Evolutionary conservation across 2,888 invertebrate genomes (phyloP).

Genomic region (Sisyra terminalis): DNA sequence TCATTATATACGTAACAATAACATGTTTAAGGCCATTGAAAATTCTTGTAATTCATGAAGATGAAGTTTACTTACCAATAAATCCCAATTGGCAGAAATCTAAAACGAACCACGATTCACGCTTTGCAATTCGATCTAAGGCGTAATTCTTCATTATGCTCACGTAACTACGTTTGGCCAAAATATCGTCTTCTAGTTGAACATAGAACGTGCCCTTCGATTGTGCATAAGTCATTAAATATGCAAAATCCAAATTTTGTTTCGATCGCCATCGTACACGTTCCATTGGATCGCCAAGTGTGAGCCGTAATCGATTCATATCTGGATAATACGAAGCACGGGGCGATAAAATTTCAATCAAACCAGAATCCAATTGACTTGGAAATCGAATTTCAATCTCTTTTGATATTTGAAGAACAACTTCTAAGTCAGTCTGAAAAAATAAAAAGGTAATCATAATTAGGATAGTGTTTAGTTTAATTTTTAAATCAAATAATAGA

Average conservation of each 20-base stretch:
- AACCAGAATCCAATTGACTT: slow-evolving; percentile 53
- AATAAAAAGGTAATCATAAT: no score
- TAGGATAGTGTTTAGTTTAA: no score
- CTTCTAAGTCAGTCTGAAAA: slow-evolving; percentile 50
- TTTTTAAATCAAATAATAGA: no score
- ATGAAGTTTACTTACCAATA: slow-evolving; percentile 68
- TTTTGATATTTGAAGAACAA: slow-evolving; percentile 54
- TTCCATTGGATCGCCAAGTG: slow-evolving; percentile 72
- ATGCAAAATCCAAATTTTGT: slow-evolving; percentile 87
- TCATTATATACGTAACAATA: no score
- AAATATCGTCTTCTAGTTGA: slow-evolving; percentile 87
- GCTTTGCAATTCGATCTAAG: slow-evolving; percentile 52
- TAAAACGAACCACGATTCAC: slow-evolving; percentile 75
- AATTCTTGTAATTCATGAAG: no score
- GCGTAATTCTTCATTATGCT: slow-evolving; percentile 74
- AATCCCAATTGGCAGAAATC: slow-evolving; percentile 92
- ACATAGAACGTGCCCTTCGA: slow-evolving; percentile 78
- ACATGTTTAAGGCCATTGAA: no score
- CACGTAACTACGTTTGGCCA: slow-evolving; percentile 72
- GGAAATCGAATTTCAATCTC: slow-evolving; percentile 67
- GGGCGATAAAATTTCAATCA: slow-evolving; percentile 82
- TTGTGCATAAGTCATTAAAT: slow-evolving; percentile 86
- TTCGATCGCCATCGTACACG: slow-evolving; percentile 85
- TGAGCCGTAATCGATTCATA: slow-evolving; percentile 54
- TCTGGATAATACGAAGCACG: slow-evolving; percentile 77